Evolutionary conservation across 2,797 vertebrate species (phyloP), one percentile per base, ranked within the genome.

Genomic region (Platalea minor): DNA sequence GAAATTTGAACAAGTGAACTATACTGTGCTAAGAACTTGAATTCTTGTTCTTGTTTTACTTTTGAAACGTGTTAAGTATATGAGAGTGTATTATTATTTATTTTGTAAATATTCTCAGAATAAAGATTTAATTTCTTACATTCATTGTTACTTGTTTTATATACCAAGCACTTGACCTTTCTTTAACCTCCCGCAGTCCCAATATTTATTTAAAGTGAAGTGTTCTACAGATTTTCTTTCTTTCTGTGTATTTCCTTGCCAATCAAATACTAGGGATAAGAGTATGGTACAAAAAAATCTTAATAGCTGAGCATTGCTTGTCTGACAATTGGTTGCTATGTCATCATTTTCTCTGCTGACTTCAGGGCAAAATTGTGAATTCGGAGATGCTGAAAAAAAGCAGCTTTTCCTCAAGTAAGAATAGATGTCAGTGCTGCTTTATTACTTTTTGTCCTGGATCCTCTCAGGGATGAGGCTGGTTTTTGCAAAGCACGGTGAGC

Each of bases 101-200:
- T 91, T 82, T 82, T 91, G 77, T 82, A 86, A 75, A 59, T 78
- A 65, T 48, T 82, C 15, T 85, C 59, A 53, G 43, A 96, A 88
- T 92, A 95, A 94, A 96, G 37, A 43, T 41, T 65, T 18, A 56
- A n/a, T 93, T 94, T 92, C 64, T 60, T 64, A 88, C 9, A 29
- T 61, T 85, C 5, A 1, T 78, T 75, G 65, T 84, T 79, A 39
- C 7, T 11, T 35, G 25, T 72, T 91, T 93, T 93, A 37, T 63
- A 53, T 28, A 46, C 14, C 29, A 50, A 80, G 24, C 61, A 33
- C 33, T 86, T 84, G 59, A 78, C 39, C 33, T 63, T 77, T 87
- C 24, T 88, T 88, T 86, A 39, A 81, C 63, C 37, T 91, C 19
- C 21, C 43, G 5, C 45, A 33, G 63, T 88, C 51, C 24, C 51